Base-by-base conservation (phyloP, 2,888 invertebrate species). In the Furcula furcula region DNA sequence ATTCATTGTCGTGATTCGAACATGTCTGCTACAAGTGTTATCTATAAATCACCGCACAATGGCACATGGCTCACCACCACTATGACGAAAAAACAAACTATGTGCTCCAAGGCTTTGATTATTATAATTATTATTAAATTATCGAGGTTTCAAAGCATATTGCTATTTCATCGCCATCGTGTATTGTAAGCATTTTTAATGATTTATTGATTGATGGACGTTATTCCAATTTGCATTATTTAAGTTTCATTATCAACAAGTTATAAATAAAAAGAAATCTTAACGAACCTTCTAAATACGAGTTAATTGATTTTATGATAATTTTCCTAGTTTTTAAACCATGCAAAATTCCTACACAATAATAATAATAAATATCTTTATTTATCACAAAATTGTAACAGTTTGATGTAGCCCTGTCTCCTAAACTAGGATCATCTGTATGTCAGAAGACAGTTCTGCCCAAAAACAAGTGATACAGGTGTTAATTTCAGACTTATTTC, bases 11-110 rank as follows among this genome's bases (percentile, higher is more conserved):
- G 20, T 19, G 36, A 27, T 29, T 36, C 2, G 20, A 30, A 23
- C 15, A 18, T 7, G 23, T 23, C 12, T 7, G 1, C 7, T 31
- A 15, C 2, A 11, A 20, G 20, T 27, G 13, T 14, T 13, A 31
- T 51, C 25, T 29, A 44, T 56, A 46, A 52, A 55, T 55, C 32
- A 50, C 7, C 3, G 23, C 9, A 19, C 14, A 45, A 33, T 31
- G 21, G 10, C 15, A 18, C 34, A 34, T 31, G 21, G 12, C 11
- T n/a, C n/a, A n/a, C 22, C 3, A 10, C 6, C 11, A 12, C n/a
- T 21, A 11, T 18, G 29, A 33, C 20, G 30, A 32, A 32, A 40
- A 49, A 50, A 37, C 28, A 4, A 10, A 15, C 13, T 25, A 12
- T 21, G 10, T 34, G n/a, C 26, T 38, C 31, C 6, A 10, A 39